Evolutionary conservation across 2,113 vertebrate genomes (phyloP), one percentile per base, ranked within the genome.

Genomic region (Corythaixoides concolor): DNA sequence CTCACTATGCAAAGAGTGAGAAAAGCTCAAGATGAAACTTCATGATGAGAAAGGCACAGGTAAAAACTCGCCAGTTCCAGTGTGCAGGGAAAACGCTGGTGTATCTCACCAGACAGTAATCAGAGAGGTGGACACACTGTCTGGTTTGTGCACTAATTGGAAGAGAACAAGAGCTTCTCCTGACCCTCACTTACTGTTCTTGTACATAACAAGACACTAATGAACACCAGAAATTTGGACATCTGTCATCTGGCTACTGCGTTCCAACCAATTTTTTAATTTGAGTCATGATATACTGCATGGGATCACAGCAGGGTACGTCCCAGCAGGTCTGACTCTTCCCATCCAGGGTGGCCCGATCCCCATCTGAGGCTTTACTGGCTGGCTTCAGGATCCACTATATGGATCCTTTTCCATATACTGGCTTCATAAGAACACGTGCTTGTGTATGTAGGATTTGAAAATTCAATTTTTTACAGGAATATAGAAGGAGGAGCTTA

Each of bases 11-110:
- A 67, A 58, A n/a, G 50, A 72, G 13, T 52, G 56, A 76, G 47
- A 88, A 69, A 64, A 88, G 41, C 88, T 73, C 23, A 83, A 80
- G 59, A 90, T 55, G 50, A 74, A 88, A 76, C 32, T 84, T 67
- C n/a, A 43, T 32, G 16, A 62, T 58, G 23, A 86, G 47, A 92
- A 74, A 64, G 49, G 37, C n/a, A 76, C 15, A n/a, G 53, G 66
- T 52, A 59, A 66, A 94, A 90, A 37, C 0, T 19, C 59, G 69
- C 28, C 66, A 70, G 15, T 56, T 80, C 37, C 43, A 68, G 21
- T 5, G 11, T n/a, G 41, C 8, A 0, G 20, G 47, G 69, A 32
- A 85, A 88, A 62, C 0, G 1, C 56, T 59, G 17, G 22, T 39
- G 27, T 50, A 10, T 28, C 20, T 70, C 0, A 0, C 35, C n/a